These are phyloP conservation scores for Patella vulgata DNA, from an alignment of 1,140 invertebrate genomes.

Conservation along the genomic window DNA sequence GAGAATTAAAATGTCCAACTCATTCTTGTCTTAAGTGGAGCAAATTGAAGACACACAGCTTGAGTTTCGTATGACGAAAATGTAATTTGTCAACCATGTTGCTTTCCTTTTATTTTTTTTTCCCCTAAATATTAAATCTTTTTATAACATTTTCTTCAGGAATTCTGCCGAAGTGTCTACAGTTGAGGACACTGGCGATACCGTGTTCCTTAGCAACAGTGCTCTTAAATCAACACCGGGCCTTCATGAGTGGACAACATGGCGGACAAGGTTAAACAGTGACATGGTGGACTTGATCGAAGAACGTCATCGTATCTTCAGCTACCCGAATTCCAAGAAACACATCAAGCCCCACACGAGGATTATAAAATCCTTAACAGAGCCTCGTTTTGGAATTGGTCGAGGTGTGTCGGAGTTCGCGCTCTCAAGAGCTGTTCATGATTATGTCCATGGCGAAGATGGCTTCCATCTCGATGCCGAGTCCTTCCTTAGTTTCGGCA, in stretches of 20 bases:
- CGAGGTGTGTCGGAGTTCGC: slow-evolving; percentile 3
- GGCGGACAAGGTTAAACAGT: slow-evolving; percentile 7
- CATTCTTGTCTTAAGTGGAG: too few relatives aligned
- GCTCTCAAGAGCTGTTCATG: slow-evolving; percentile 4
- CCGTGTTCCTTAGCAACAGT: too few relatives aligned
- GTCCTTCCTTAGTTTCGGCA: slow-evolving; percentile 10
- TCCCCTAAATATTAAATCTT: too few relatives aligned
- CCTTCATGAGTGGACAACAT: slow-evolving; percentile 10
- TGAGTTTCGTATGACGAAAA: too few relatives aligned
- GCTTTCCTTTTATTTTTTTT: too few relatives aligned
- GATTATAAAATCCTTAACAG: background rate
- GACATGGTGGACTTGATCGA: slow-evolving; percentile 12
- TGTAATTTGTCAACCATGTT: too few relatives aligned
- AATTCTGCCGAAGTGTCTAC: too few relatives aligned
- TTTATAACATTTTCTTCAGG: too few relatives aligned
- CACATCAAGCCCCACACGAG: background rate
- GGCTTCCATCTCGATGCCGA: slow-evolving; percentile 5
- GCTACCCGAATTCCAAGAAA: slow-evolving; percentile 4
- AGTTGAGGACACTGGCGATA: too few relatives aligned
- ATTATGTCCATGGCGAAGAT: slow-evolving; percentile 7
- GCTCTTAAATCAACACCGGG: too few relatives aligned
- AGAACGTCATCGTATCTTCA: slow-evolving; percentile 14
- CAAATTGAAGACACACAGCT: too few relatives aligned
- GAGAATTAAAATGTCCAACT: too few relatives aligned
- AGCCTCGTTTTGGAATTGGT: slow-evolving; percentile 3